phyloP scores from a whole-genome alignment of 2,888 invertebrate species.

The Trypoxylon attenuatum region DNA sequence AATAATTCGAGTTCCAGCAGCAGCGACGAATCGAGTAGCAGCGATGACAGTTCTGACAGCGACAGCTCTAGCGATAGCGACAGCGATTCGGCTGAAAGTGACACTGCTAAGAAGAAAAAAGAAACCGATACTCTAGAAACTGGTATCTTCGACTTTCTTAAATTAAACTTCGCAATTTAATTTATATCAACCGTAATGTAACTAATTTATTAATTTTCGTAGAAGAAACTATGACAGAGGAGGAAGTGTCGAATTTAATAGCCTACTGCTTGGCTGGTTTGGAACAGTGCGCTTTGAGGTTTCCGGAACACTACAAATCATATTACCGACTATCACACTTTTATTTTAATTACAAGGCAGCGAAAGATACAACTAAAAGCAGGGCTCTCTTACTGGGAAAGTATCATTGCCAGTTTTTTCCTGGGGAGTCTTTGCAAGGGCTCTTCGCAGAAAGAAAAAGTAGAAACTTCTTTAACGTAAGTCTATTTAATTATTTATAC shows the following conservation, averaged over 20 bases:
- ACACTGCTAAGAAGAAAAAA: conserved; percentile 69
- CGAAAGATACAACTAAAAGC: conserved; percentile 82
- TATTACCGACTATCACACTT: conserved; percentile 91
- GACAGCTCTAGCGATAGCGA: conserved; percentile 76
- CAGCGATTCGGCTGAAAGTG: conserved; percentile 77
- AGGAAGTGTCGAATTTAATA: conserved; percentile 79
- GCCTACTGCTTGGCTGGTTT: conserved; percentile 84
- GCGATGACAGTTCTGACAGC: conserved; percentile 77
- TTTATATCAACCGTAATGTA: too few relatives aligned
- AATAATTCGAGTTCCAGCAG: conserved; percentile 73
- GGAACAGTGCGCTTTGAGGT: conserved; percentile 88
- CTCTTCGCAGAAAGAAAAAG: conserved; percentile 90
- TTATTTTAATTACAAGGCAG: conserved; percentile 84
- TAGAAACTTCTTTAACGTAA: conserved; percentile 92
- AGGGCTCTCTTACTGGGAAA: conserved; percentile 83
- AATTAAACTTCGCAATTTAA: too few relatives aligned
- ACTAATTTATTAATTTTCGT: conserved; percentile 5
- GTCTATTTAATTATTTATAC: conserved; percentile 54
- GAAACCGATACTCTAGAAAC: conserved; percentile 40
- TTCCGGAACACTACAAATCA: conserved; percentile 95
- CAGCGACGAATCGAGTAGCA: conserved; percentile 77
- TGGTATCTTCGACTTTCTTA: not conserved
- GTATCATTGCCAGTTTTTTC: conserved; percentile 79
- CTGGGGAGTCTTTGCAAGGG: conserved; percentile 83
- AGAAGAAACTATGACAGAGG: conserved; percentile 73